Evolutionary conservation across 2,113 vertebrate genomes (phyloP), one percentile per base, ranked within the genome.

Genomic region (Hypanus sabinus): DNA sequence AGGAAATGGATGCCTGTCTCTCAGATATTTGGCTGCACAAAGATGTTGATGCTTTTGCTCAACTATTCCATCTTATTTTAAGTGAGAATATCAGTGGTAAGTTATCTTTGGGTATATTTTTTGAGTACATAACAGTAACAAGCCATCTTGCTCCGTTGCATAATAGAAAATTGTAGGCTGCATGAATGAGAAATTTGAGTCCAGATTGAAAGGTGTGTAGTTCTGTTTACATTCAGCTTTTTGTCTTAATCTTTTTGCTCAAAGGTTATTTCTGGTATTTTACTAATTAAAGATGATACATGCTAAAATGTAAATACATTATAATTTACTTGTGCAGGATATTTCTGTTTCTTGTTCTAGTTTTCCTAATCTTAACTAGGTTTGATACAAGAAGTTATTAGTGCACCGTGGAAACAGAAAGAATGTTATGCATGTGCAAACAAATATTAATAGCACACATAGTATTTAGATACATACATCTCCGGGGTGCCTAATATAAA

Each of bases 1-100:
- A 97, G 94, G 98, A 99, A 96, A 98, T 99, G 98, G 98, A 99
- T 95, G 96, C 97, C 68, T 98, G 98, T 96, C 98, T 99, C 94
- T 98, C 98, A 94, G 97, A 96, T 94, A 97, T 99, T 94, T 99
- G 99, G 97, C 95, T 98, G 9, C 95, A 96, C 95, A 97, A 98
- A 95, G 98, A 99, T 94, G 93, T 95, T 38, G 98, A 98, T 94
- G 95, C 97, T 24, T 99, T 99, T 95, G 96, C 96, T 95, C 98
- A 98, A 93, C 97, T 99, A 94, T 98, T 99, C 95, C 98, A 98
- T 94, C 97, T 99, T 79, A 98, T 99, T 95, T 96, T 98, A 95
- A 97, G 97, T 79, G 97, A 99, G 96, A 97, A 96, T 94, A 96
- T 99, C 93, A 97, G 98, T 24, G 98, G 99, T 99, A 97, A 94